Conservation (phyloP, 2,113 vertebrate species). For the Phalacrocorax carbo region DNA sequence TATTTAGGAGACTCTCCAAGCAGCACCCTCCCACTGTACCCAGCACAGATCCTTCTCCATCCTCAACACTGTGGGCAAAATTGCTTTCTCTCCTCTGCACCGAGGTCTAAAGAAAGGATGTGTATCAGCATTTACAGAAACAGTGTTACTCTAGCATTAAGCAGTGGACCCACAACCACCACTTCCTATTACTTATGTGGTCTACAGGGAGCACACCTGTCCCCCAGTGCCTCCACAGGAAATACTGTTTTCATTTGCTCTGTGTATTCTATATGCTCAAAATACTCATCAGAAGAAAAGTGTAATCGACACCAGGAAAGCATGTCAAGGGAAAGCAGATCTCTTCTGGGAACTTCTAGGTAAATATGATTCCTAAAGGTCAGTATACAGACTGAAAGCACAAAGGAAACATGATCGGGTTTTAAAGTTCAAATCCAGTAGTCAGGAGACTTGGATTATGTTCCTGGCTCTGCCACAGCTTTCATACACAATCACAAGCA, state of each 20-base stretch:
- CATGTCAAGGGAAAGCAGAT: slow-evolving; percentile 67
- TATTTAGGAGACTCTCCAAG: neutral
- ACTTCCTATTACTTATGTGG: neutral
- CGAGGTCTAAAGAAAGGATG: neutral
- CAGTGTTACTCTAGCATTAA: neutral
- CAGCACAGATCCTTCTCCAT: neutral
- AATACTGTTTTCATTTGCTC: slow-evolving; percentile 12
- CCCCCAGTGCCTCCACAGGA: neutral
- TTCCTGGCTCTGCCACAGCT: slow-evolving; percentile 20
- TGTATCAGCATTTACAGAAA: neutral
- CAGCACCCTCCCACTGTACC: neutral
- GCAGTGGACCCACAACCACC: neutral
- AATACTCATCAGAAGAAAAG: slow-evolving; percentile 57
- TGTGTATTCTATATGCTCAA: slow-evolving; percentile 48
- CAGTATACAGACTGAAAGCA: slow-evolving; percentile 32
- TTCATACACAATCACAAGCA: neutral
- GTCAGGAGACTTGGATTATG: slow-evolving; percentile 46
- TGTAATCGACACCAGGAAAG: slow-evolving; percentile 43
- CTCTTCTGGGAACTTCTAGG: slow-evolving; percentile 46
- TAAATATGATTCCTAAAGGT: slow-evolving; percentile 35
- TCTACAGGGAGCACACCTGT: neutral
- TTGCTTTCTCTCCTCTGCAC: neutral
- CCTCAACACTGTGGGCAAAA: neutral
- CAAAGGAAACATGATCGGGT: slow-evolving; percentile 55
- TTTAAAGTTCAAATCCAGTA: slow-evolving; percentile 55